Conservation (phyloP, 2,113 vertebrate genomes). For the Proteles cristata region DNA sequence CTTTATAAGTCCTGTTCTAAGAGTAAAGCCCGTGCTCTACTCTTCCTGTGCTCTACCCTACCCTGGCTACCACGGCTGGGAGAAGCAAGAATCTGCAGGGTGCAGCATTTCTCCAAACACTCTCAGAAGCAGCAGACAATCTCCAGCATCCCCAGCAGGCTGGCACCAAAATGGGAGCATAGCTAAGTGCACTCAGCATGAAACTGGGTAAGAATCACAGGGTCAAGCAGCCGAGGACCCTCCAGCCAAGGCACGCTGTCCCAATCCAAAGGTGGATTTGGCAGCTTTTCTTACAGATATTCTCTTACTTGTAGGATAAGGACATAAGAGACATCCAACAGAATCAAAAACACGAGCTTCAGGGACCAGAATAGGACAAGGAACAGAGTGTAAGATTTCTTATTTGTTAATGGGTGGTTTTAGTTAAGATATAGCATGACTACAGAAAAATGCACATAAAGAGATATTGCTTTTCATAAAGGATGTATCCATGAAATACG, state of each 20-base stretch:
- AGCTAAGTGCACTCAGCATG: not conserved
- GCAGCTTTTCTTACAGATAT: not conserved
- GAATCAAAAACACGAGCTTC: slow-evolving; percentile 2
- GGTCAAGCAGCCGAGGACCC: not conserved
- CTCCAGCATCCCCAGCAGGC: not conserved
- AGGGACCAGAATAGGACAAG: not conserved
- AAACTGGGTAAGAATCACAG: not conserved
- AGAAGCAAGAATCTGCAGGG: not conserved
- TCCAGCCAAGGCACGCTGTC: not conserved
- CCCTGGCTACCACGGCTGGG: not conserved
- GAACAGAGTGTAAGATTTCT: not conserved
- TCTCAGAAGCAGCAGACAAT: not conserved
- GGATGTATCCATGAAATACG: not conserved
- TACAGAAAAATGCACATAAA: not conserved
- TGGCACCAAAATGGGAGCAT: not conserved
- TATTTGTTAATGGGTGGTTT: not conserved
- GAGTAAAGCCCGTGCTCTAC: too few relatives aligned
- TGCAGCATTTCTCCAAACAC: not conserved
- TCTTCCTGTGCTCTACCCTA: not conserved
- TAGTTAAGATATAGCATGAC: not conserved
- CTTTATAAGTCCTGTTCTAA: not conserved
- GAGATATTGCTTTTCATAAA: not conserved
- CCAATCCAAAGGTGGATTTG: not conserved
- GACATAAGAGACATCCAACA: not conserved
- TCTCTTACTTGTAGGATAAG: not conserved